Percentiles rank a stretch among this genome's conserved stretches.
Evolutionary conservation across 2,797 vertebrate genomes (phyloP).

Genomic region (Lutjanus argentimaculatus): DNA sequence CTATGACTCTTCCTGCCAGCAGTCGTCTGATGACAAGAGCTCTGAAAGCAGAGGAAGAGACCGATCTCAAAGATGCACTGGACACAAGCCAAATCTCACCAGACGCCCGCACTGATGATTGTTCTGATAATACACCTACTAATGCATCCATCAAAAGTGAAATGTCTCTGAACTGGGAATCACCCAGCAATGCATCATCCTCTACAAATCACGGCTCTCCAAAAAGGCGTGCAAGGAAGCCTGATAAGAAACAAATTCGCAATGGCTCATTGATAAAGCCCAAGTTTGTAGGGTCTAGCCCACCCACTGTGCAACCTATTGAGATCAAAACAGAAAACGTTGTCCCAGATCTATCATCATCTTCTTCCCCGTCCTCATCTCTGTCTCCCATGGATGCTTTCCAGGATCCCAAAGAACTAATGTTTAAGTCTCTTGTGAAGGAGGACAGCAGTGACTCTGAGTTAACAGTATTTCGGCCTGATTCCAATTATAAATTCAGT

Average conservation of each 20-base stretch:
- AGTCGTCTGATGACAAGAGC: conserved; percentile 83
- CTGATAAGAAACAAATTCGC: conserved; percentile 75
- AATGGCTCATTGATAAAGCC: conserved; percentile 74
- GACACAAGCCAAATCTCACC: conserved; percentile 56
- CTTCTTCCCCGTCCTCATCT: conserved; percentile 70
- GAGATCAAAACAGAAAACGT: conserved; percentile 78
- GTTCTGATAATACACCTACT: conserved; percentile 18
- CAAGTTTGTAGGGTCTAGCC: conserved; percentile 18
- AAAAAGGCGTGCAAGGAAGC: conserved; percentile 76
- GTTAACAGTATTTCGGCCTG: conserved; percentile 86
- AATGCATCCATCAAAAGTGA: conserved; percentile 57
- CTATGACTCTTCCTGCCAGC: conserved; percentile 79
- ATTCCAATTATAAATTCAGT: conserved; percentile 95
- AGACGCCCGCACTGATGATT: conserved; percentile 14
- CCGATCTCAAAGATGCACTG: conserved; percentile 69
- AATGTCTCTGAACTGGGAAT: conserved; percentile 52
- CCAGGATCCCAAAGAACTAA: conserved; percentile 91
- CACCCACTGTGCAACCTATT: conserved; percentile 22
- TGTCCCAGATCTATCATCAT: conserved; percentile 63
- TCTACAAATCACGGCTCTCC: conserved; percentile 62
- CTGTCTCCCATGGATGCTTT: conserved; percentile 82
- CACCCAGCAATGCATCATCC: conserved; percentile 29
- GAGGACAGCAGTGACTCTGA: conserved; percentile 84
- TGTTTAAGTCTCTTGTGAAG: conserved; percentile 88
- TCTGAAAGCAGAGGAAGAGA: conserved; percentile 78